These are phyloP conservation scores for Verasper variegatus DNA, from an alignment of 2,113 vertebrate genomes.

Conservation along the genomic window DNA sequence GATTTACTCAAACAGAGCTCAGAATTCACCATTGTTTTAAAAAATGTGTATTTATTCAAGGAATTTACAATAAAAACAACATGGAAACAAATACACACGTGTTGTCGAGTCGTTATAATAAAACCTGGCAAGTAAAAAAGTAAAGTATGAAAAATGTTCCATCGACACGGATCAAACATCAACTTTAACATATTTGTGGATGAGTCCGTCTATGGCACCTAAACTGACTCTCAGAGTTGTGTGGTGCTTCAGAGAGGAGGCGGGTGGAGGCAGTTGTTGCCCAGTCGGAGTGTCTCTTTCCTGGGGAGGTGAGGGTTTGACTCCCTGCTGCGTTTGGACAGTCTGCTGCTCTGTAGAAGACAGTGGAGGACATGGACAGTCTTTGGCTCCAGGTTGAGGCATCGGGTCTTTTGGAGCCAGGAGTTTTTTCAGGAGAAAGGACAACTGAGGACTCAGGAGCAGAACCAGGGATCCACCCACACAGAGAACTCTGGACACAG, in stretches of 20 bases:
- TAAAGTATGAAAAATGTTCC: no score
- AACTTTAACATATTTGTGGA: conserved; percentile 86
- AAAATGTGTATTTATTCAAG: not conserved
- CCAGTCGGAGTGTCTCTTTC: conserved; percentile 8
- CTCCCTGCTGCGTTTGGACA: not conserved
- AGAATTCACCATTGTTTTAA: not conserved
- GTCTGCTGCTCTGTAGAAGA: conserved; percentile 70
- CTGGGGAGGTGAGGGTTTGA: conserved; percentile 1
- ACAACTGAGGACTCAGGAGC: conserved; percentile 87
- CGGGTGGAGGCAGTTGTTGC: not conserved
- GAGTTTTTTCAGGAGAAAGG: conserved; percentile 69
- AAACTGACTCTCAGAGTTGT: conserved; percentile 84
- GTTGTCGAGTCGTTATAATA: no score
- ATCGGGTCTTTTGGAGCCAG: conserved; percentile 23
- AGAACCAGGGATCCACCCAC: conserved; percentile 85
- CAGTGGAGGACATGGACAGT: not conserved
- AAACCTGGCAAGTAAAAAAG: no score
- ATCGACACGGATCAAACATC: not conserved
- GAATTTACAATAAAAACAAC: not conserved
- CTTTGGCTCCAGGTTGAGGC: conserved; percentile 13
- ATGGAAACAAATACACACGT: not conserved
- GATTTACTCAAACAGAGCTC: not conserved
- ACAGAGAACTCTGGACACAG: conserved; percentile 83
- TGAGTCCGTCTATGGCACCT: conserved; percentile 88
- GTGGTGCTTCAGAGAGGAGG: conserved; percentile 78